Evolutionary conservation across 1,140 invertebrate species (phyloP).

Genomic region (Drosophila simulans): DNA sequence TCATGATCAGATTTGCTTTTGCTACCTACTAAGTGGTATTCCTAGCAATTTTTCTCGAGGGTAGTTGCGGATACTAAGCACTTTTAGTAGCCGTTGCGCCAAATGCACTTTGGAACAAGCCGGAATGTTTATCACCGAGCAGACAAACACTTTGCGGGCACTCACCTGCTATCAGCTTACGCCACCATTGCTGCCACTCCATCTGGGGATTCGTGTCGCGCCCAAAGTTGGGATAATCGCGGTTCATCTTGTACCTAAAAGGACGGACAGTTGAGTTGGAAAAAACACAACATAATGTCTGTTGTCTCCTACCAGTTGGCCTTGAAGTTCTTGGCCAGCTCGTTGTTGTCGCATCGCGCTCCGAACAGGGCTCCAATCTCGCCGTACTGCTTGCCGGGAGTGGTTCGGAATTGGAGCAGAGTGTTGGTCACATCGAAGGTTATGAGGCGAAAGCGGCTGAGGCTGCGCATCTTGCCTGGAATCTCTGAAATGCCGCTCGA

Average conservation of each 20-base stretch:
- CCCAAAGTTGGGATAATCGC: constrained; percentile 93
- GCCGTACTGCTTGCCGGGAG: constrained; percentile 91
- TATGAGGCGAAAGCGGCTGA: constrained; percentile 87
- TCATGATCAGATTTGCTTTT: not conserved
- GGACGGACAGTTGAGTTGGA: not conserved
- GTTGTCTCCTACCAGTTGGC: constrained; percentile 85
- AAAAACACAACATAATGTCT: fast-evolving
- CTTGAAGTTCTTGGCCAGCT: constrained; percentile 88
- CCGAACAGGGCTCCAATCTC: constrained; percentile 89
- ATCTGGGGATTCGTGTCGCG: constrained; percentile 86
- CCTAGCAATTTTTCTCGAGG: not conserved
- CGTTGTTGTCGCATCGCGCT: constrained; percentile 86
- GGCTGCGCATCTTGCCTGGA: constrained; percentile 73
- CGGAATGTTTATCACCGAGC: constrained; percentile 30
- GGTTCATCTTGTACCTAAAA: constrained; percentile 85
- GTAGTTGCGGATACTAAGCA: constrained; percentile 4
- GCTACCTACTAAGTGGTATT: not conserved
- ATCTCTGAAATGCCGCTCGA: not conserved
- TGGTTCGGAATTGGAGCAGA: constrained; percentile 89
- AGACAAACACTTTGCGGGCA: constrained; percentile 34
- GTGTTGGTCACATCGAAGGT: constrained; percentile 96
- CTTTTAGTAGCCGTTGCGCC: not conserved
- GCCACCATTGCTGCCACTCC: constrained; percentile 94
- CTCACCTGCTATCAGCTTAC: constrained; percentile 78
- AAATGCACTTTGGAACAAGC: constrained; percentile 39